phyloP scores from a whole-genome alignment of 2,888 invertebrate genomes.

The Exephanes ischioxanthus region DNA sequence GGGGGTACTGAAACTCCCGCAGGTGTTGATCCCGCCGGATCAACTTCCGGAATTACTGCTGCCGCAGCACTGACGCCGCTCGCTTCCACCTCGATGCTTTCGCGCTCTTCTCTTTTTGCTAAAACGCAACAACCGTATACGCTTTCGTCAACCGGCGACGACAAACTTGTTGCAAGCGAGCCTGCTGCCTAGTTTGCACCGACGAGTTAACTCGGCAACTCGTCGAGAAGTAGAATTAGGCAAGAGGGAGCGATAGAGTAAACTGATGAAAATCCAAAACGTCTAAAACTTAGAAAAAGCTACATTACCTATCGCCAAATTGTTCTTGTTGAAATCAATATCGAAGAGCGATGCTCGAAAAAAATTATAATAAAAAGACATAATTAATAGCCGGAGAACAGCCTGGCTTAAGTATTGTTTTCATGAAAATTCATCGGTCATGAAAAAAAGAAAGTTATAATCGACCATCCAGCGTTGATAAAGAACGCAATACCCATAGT shows the following conservation, averaged over 20 bases:
- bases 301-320: no score
- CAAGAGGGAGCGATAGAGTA: no score
- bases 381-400: not conserved
- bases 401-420: not conserved
- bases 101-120: conserved; percentile 38
- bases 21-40: conserved; percentile 63
- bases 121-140: conserved; percentile 26
- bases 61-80: conserved; percentile 43
- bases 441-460: not conserved
- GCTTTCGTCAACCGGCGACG: conserved; percentile 17
- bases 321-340: no score
- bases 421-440: not conserved
- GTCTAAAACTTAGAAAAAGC: no score
- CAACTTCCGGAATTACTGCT: conserved; percentile 46
- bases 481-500: not conserved
- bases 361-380: no score
- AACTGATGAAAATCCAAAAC: no score
- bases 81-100: conserved; percentile 9
- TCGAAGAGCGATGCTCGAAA: no score
- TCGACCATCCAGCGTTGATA: not conserved
- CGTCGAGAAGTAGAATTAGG: not conserved
- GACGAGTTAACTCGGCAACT: not conserved
- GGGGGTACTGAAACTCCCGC: conserved; percentile 42
- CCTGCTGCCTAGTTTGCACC: not conserved
- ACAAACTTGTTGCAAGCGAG: conserved; percentile 21